These are phyloP conservation scores for Plotosus lineatus DNA, from an alignment of 2,113 vertebrate species.

Conservation along the genomic window DNA sequence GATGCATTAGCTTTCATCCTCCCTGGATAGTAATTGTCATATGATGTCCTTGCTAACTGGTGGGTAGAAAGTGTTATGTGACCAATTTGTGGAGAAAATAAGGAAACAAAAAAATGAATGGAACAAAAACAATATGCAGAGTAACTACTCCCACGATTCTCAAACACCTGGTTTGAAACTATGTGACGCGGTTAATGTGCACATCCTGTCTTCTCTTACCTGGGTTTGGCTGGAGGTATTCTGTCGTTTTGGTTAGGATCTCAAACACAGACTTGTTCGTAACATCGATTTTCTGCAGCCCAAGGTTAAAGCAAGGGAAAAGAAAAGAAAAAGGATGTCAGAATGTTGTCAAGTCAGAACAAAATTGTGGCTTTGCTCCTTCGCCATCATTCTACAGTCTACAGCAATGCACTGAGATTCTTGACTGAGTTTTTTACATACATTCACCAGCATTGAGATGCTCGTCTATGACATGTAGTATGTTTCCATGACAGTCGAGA, in stretches of 20 bases:
- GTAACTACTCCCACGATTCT: background rate
- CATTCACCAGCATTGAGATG: background rate
- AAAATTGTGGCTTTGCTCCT: background rate
- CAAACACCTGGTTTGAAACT: background rate
- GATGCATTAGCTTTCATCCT: background rate
- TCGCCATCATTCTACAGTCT: background rate
- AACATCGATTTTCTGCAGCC: constrained; percentile 89
- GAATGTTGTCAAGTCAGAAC: background rate
- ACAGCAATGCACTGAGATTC: background rate
- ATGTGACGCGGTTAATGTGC: background rate
- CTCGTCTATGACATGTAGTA: background rate
- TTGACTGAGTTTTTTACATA: background rate
- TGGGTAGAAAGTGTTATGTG: background rate
- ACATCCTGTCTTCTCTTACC: constrained; percentile 67
- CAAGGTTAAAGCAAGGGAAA: background rate
- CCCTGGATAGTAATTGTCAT: background rate
- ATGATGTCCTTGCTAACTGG: background rate
- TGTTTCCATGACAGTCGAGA: too few relatives aligned
- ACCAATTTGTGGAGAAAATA: background rate
- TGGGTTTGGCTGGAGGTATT: constrained; percentile 95
- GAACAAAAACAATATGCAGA: background rate
- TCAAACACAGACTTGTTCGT: constrained; percentile 91
- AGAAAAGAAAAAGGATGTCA: constrained; percentile 6
- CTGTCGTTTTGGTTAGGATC: constrained; percentile 87
- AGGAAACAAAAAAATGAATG: background rate